phyloP scores from a whole-genome alignment of 2,888 invertebrate species.

The Helleia helle region DNA sequence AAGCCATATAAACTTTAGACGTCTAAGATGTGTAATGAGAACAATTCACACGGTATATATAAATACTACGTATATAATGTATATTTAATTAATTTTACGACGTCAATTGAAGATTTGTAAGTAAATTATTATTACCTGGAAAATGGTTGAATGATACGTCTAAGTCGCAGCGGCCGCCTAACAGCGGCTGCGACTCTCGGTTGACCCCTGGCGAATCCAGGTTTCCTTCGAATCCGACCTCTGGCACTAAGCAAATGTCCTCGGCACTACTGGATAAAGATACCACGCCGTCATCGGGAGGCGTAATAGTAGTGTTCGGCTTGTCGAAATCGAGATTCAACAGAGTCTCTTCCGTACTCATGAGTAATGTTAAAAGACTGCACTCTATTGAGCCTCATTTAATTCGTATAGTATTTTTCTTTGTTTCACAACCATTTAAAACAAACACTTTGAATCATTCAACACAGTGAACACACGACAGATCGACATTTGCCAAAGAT shows the following conservation, averaged over 20 bases:
- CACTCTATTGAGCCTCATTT: constrained; percentile 68
- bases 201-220: constrained; percentile 89
- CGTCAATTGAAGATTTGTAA: neutral
- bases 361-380: constrained; percentile 65
- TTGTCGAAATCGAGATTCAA: constrained; percentile 78
- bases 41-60: constrained; percentile 7
- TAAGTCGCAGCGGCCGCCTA: constrained; percentile 85
- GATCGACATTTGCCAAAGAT: constrained; percentile 33
- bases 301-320: constrained; percentile 50
- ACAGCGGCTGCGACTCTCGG: constrained; percentile 95
- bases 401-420: constrained; percentile 60
- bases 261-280: constrained; percentile 75
- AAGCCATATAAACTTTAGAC: constrained; percentile 33
- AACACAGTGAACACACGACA: constrained; percentile 33
- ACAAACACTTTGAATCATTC: constrained; percentile 58
- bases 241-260: constrained; percentile 85
- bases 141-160: constrained; percentile 89
- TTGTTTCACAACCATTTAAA: constrained; percentile 70
- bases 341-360: constrained; percentile 77
- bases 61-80: neutral
- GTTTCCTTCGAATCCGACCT: constrained; percentile 86
- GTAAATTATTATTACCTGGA: constrained; percentile 75
- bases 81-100: constrained; percentile 2
- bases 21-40: constrained; percentile 35
- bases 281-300: constrained; percentile 74